Conservation (phyloP, 2,113 vertebrate species). For the Origma solitaria region DNA sequence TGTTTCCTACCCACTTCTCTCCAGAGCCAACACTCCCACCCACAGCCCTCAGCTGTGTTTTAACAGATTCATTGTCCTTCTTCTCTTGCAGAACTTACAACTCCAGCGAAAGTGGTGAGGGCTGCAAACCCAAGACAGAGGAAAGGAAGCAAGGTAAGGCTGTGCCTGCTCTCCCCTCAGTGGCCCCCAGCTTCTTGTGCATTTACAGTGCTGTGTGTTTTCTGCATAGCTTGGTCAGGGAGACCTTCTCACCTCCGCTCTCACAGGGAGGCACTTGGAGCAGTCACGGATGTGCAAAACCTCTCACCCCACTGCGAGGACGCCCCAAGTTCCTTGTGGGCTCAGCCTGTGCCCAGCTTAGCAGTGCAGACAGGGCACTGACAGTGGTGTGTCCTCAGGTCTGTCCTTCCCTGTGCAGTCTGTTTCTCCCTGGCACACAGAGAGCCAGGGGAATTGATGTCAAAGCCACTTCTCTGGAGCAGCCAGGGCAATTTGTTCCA, state of each 20-base stretch:
- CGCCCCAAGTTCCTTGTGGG: not conserved
- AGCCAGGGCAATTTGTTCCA: not conserved
- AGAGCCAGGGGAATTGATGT: not conserved
- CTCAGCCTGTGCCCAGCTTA: not conserved
- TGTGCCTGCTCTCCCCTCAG: accelerated
- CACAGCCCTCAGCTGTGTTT: not conserved
- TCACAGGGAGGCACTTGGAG: not conserved
- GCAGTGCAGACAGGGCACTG: not conserved
- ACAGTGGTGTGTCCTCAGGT: not conserved
- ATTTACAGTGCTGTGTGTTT: too few relatives aligned
- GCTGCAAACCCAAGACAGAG: conserved; percentile 85
- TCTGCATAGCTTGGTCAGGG: not conserved
- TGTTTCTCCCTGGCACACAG: not conserved
- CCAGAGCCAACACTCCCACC: not conserved
- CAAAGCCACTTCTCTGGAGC: not conserved
- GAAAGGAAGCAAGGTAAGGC: conserved; percentile 92
- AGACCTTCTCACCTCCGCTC: not conserved
- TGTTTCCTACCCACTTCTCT: not conserved
- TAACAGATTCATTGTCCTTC: conserved; percentile 16
- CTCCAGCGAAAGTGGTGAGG: conserved; percentile 90
- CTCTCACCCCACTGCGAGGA: not conserved
- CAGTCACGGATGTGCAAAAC: not conserved
- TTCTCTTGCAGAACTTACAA: conserved; percentile 78
- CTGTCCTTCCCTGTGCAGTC: not conserved
- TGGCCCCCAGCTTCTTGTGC: not conserved